These are phyloP conservation scores for Eupristina koningsbergeri DNA, from an alignment of 1,140 invertebrate genomes.

Conservation along the genomic window DNA sequence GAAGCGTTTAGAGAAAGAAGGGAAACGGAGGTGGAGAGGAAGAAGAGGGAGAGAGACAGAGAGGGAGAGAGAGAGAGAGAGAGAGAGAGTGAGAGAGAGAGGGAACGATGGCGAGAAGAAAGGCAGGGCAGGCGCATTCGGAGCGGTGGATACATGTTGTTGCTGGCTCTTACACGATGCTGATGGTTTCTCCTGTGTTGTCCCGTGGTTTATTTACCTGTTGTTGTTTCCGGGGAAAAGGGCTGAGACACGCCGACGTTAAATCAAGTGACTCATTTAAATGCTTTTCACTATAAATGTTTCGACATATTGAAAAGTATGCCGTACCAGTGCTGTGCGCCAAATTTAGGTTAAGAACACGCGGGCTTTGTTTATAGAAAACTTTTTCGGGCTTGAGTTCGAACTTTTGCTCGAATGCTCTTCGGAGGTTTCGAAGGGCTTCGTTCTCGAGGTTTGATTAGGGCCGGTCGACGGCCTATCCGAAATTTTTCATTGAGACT, in stretches of 20 bases:
- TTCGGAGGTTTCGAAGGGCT: neutral
- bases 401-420: neutral
- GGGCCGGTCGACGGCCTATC: neutral
- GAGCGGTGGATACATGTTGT: too few species aligned
- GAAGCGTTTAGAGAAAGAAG: too few species aligned
- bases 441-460: conserved; percentile 28
- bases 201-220: neutral
- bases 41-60: neutral
- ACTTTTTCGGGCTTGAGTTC: neutral
- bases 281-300: neutral
- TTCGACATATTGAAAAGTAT: neutral
- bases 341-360: conserved; percentile 22
- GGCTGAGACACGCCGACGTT: too few species aligned
- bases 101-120: too few species aligned
- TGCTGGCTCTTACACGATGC: neutral
- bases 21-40: too few species aligned
- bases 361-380: conserved; percentile 21
- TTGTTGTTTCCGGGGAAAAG: neutral
- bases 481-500: neutral
- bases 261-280: neutral
- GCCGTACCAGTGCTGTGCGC: neutral
- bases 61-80: neutral
- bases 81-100: neutral
- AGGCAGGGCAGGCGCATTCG: neutral
- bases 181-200: too few species aligned